Conservation (phyloP, 2,797 vertebrate species). For the Alfaro cultratus region DNA sequence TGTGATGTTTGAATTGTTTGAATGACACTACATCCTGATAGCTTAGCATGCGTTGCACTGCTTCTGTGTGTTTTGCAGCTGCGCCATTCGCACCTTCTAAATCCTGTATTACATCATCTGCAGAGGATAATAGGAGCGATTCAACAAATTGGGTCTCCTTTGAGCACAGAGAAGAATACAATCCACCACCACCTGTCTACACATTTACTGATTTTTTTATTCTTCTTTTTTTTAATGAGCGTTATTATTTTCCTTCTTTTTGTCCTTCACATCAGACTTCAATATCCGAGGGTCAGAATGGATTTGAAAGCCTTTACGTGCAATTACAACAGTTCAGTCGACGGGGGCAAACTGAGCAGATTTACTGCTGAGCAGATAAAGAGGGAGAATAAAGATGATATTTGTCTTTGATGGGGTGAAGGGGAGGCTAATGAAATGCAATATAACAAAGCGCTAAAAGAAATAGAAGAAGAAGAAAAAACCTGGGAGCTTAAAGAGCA, state of each 20-base stretch:
- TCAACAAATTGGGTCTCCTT: conserved; percentile 9
- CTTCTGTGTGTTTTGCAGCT: conserved; percentile 25
- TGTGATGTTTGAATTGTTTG: conserved; percentile 58
- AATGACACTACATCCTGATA: conserved; percentile 52
- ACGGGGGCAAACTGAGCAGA: conserved; percentile 12
- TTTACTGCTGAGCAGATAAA: conserved; percentile 12
- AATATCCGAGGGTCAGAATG: conserved; percentile 16
- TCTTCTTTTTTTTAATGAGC: conserved; percentile 11
- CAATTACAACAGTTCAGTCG: conserved; percentile 10
- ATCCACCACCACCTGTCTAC: conserved; percentile 19
- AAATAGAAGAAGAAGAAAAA: not conserved
- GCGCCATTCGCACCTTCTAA: conserved; percentile 51
- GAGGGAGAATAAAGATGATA: conserved; percentile 1
- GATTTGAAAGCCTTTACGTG: conserved; percentile 26
- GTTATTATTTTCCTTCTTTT: conserved; percentile 27
- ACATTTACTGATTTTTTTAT: conserved; percentile 11
- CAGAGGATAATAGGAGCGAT: conserved; percentile 34
- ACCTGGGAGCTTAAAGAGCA: not conserved
- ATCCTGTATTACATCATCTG: conserved; percentile 39
- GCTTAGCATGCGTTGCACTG: conserved; percentile 40
- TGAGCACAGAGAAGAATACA: conserved; percentile 3
- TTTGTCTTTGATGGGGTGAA: conserved; percentile 18
- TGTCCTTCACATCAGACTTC: conserved; percentile 12
- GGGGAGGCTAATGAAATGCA: conserved; percentile 31
- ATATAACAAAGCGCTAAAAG: not conserved